Evolutionary conservation across 2,888 invertebrate species (phyloP), one percentile per base, ranked within the genome.

Genomic region (Coremacera marginata): DNA sequence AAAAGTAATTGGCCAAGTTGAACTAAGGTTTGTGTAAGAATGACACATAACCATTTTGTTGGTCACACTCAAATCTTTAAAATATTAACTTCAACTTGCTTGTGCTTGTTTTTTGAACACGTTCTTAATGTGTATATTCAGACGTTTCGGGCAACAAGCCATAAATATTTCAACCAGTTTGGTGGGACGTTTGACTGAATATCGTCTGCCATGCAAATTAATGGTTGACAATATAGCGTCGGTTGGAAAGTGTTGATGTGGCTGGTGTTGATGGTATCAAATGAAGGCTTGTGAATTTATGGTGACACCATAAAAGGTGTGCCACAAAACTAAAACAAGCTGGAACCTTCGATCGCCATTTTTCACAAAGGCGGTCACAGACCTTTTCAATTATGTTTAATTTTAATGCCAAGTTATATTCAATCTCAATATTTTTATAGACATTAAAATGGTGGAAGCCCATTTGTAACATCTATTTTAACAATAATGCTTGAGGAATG

Each of bases 221-320:
- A 68, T 25, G 68, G 25, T n/a, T 19, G 22, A n/a, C n/a, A 19
- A n/a, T 7, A 4, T 37, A 11, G 34, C n/a, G 19, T 5, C n/a
- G 19, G n/a, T 2, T 37, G 37, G 37, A 31, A 37, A 37, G 37
- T 37, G 37, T 37, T 22, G 44, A 16, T 8, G 68, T 16, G 5
- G 31, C 25, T 31, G 55, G n/a, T 31, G 31, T 9, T 31, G 49
- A 19, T 68, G 68, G 22, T 25, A 57, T 62, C 71, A 49, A 60
- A 25, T 72, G 71, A 72, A 44, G 22, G 71, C 71, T 72, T 22
- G 65, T 52, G 65, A 70, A 76, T 76, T 76, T 71, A 76, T 71
- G 71, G 71, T 76, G 71, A 14, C n/a, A 55, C 76, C 76, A 65
- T 55, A 76, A 65, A 76, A 55, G 76, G 71, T 55, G 65, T 11